These are phyloP conservation scores for Copsychus sechellarum DNA, from an alignment of 2,113 vertebrate species.

Conservation along the genomic window DNA sequence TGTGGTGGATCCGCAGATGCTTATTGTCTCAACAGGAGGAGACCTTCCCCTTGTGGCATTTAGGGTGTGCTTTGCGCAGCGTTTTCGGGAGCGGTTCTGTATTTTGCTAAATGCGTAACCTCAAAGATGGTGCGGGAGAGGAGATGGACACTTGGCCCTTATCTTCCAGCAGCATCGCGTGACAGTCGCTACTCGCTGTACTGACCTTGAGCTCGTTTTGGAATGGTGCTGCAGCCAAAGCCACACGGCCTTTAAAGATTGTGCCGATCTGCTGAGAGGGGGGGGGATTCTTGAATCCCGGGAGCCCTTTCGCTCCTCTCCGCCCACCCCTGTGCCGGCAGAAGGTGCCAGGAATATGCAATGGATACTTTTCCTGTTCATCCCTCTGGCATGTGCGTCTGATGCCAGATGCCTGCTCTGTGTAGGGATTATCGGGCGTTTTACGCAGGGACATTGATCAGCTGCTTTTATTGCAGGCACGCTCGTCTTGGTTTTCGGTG, in stretches of 20 bases:
- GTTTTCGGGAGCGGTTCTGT: background rate
- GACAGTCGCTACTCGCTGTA: background rate
- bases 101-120: background rate
- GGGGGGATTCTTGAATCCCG: background rate
- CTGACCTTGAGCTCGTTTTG: background rate
- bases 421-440: conserved; percentile 9
- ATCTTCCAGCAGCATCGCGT: fast-evolving
- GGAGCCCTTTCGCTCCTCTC: background rate
- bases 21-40: background rate
- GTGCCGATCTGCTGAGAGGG: background rate
- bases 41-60: background rate
- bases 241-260: background rate
- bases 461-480: conserved; percentile 21
- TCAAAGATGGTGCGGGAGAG: background rate
- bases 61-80: background rate
- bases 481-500: conserved; percentile 6
- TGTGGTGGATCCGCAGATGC: background rate
- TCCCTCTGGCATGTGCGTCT: background rate
- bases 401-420: conserved; percentile 2
- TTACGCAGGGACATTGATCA: conserved; percentile 34
- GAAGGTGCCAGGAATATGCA: conserved; percentile 35
- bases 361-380: background rate
- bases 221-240: background rate
- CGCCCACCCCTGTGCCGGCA: background rate
- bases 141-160: background rate